Percentiles rank a stretch among this genome's conserved stretches.
phyloP scores from a whole-genome alignment of 2,888 invertebrate genomes.

The Yponomeuta plumbellus region DNA sequence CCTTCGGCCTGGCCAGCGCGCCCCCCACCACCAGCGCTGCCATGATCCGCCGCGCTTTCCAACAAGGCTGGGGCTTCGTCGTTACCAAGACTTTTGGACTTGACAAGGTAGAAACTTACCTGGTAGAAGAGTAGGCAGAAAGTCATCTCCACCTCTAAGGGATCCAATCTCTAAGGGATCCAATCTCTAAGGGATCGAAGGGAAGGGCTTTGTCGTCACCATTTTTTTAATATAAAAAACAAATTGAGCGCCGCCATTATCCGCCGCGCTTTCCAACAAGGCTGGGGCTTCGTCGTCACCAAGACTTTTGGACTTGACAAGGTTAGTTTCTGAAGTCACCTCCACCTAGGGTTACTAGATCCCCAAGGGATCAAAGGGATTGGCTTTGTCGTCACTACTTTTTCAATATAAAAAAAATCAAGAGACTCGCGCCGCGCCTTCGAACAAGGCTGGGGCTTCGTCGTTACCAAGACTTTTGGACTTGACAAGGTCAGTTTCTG shows the following conservation, averaged over 20 bases:
- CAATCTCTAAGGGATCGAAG: conserved; percentile 90
- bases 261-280: conserved; percentile 93
- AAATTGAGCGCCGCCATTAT: conserved; percentile 97
- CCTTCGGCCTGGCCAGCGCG: conserved; percentile 97
- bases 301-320: conserved; percentile 97
- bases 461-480: conserved; percentile 97
- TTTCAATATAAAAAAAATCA: no score
- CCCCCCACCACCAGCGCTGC: conserved; percentile 95
- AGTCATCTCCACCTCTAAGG: conserved; percentile 77
- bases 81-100: conserved; percentile 97
- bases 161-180: conserved; percentile 91
- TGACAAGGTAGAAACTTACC: conserved; percentile 82
- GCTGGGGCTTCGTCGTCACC: conserved; percentile 98
- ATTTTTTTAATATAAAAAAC: no score
- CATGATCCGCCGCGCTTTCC: conserved; percentile 96
- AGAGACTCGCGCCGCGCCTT: conserved; percentile 92
- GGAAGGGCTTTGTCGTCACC: no score
- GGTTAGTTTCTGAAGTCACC: conserved; percentile 66
- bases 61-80: conserved; percentile 98
- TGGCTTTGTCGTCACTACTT: no score
- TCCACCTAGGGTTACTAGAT: conserved; percentile 94
- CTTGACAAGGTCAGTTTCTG: conserved; percentile 92
- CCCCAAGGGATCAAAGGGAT: conserved; percentile 89
- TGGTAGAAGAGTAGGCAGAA: neutral
- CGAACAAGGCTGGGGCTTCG: conserved; percentile 97